Evolutionary conservation across 1,140 invertebrate genomes (phyloP), one percentile per base, ranked within the genome.

Genomic region (Parasteatoda tepidariorum): DNA sequence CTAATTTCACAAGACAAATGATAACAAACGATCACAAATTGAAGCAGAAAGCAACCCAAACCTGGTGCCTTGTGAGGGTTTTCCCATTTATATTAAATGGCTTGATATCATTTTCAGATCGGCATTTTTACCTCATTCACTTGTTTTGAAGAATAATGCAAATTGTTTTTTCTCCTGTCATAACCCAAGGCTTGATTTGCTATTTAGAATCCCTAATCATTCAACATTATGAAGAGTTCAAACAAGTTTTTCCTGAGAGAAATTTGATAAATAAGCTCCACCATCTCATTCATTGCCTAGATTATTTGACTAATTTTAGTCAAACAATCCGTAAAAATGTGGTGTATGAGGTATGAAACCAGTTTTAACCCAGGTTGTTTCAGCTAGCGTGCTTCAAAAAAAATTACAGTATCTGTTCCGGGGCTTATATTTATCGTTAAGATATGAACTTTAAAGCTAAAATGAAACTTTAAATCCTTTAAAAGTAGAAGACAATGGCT

Each of bases 211-310:
- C 28, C 6, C 26, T 71, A 22, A 18, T 54, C 3, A 55, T 55
- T 28, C 41, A 71, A 24, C 68, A 54, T 31, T 24, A 71, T 28
- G 22, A 71, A 30, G 26, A 24, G n/a, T 55, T 71, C 33, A 67
- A 67, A 70, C 11, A 38, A 22, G 22, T 41, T 22, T 70, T 70
- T 70, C 67, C 67, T n/a, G n/a, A 18, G 2, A 70, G 2, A 22
- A 15, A 38, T 18, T 41, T 70, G 48, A 70, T 70, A 22, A 70
- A 70, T 24, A 70, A 70, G 26, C 67, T 41, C 38, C 67, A 70
- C 48, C 67, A 70, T 26, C 18, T 70, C 18, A 1, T 41, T 13
- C 67, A 70, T 70, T 41, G 48, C 48, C 33, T n/a, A 41, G 67
- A 70, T 26, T 70, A 38, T 26, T 22, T 41, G 31, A 24, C 15